These are phyloP conservation scores for Babyrousa celebensis DNA, from an alignment of 2,797 vertebrate species.

Conservation along the genomic window DNA sequence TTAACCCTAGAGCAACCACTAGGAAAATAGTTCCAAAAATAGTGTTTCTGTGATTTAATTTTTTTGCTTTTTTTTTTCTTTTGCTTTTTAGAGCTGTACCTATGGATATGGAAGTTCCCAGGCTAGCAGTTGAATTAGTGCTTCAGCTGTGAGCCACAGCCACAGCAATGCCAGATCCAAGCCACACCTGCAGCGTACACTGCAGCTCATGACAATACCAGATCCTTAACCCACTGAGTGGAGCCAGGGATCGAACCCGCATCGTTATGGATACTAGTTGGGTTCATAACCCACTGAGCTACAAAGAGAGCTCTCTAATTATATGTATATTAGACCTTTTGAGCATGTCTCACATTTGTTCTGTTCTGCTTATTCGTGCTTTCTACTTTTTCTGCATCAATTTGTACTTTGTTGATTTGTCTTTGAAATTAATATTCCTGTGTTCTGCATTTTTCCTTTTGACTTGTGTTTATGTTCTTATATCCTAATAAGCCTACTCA, in stretches of 20 bases:
- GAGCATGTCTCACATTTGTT: neutral
- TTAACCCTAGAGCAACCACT: neutral
- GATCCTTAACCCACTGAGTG: too few species aligned
- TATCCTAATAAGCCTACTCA: neutral
- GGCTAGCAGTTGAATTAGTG: too few species aligned
- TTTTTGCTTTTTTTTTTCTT: neutral
- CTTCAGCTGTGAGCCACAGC: too few species aligned
- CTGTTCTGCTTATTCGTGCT: neutral
- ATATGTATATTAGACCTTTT: neutral
- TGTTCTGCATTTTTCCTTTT: slow-evolving; percentile 11
- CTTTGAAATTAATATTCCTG: slow-evolving; percentile 9
- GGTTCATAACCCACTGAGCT: too few species aligned
- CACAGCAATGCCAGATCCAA: too few species aligned
- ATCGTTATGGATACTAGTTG: too few species aligned
- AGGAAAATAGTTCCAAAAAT: neutral
- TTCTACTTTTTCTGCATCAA: neutral
- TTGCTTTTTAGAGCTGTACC: too few species aligned
- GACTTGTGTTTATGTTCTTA: neutral
- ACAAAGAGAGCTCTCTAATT: neutral
- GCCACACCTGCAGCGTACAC: too few species aligned
- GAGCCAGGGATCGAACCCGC: too few species aligned
- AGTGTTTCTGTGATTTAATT: neutral
- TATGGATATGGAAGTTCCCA: too few species aligned
- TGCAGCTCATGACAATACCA: too few species aligned
- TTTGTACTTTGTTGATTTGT: neutral